A percentile compares a stretch with the other conserved stretches of the same genome.
phyloP scores from a whole-genome alignment of 2,113 vertebrate genomes.

The Oenanthe oenanthe region DNA sequence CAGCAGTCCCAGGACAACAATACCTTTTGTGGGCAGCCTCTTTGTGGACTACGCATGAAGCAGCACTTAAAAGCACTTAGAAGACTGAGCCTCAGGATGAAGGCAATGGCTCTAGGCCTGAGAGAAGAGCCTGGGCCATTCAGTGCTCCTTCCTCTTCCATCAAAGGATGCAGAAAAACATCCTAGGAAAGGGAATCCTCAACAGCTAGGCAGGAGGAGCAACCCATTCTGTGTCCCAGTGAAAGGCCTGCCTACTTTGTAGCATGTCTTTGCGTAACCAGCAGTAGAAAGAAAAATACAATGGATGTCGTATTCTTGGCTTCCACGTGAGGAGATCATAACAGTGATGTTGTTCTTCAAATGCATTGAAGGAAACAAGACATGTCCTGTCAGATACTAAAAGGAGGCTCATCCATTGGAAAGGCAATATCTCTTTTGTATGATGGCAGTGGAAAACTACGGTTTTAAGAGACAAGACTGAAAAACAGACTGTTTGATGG shows the following conservation, averaged over 20 bases:
- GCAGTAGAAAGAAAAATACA: neutral
- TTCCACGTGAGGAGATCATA: neutral
- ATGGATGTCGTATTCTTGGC: neutral
- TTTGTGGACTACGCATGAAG: neutral
- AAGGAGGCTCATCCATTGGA: neutral
- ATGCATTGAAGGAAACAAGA: neutral
- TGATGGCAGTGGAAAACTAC: neutral
- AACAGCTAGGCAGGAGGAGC: neutral
- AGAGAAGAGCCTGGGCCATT: neutral
- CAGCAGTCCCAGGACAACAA: neutral
- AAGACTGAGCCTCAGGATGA: neutral
- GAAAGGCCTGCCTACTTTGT: neutral
- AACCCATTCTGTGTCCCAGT: neutral
- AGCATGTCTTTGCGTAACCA: neutral
- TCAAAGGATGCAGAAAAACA: neutral
- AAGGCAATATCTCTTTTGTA: neutral
- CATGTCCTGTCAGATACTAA: neutral
- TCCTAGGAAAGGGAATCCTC: neutral
- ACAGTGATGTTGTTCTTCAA: neutral
- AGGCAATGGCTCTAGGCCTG: neutral
- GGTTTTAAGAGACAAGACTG: neutral
- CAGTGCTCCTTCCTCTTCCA: neutral
- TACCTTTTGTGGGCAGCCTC: neutral
- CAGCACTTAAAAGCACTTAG: neutral
- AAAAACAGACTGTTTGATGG: neutral